Evolutionary conservation across 2,888 invertebrate species (phyloP).

Genomic region (Empis stercorea): DNA sequence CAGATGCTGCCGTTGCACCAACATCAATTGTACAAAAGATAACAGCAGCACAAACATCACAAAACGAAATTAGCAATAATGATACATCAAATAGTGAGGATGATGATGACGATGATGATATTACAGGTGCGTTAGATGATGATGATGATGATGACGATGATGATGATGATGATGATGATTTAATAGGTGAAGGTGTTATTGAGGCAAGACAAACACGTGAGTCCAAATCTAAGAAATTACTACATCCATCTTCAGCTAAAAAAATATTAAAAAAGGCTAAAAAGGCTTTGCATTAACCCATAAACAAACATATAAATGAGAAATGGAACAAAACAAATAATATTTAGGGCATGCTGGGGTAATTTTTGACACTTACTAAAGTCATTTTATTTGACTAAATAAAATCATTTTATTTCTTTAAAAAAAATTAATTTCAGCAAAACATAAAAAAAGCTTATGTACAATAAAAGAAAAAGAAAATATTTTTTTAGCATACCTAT

Average conservation of each 20-base stretch:
- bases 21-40: conserved; percentile 5
- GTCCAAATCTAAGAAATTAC: conserved; percentile 54
- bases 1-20: conserved; percentile 11
- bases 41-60: conserved; percentile 15
- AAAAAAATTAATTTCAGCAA: neutral
- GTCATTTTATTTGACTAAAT: neutral
- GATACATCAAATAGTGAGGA: conserved; percentile 26
- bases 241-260: neutral
- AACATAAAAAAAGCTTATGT: no score
- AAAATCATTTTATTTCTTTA: no score
- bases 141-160: conserved; percentile 51
- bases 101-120: conserved; percentile 43
- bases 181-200: conserved; percentile 47
- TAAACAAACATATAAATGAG: neutral
- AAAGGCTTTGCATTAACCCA: conserved; percentile 13
- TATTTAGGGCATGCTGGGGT: no score
- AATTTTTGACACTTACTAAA: no score
- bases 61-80: conserved; percentile 11
- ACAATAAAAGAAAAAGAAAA: no score
- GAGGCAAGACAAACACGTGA: conserved; percentile 70
- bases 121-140: conserved; percentile 48
- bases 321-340: neutral
- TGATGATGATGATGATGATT: conserved; percentile 51
- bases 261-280: neutral
- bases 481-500: neutral